Base-by-base conservation (phyloP, 2,888 invertebrate genomes). In the Trissolcus brochymenae region DNA sequence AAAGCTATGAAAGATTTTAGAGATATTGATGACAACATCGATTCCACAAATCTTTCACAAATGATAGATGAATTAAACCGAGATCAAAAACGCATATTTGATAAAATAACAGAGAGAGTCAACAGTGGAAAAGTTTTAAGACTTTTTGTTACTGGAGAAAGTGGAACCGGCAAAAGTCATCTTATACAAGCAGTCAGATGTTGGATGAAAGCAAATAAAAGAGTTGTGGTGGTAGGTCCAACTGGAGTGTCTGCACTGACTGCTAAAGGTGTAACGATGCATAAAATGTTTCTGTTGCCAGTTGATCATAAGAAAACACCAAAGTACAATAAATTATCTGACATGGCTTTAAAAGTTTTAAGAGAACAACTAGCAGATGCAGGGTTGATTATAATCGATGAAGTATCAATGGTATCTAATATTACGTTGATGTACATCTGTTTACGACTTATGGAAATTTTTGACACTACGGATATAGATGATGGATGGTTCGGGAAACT, bases 241-340 rank as follows among this genome's bases (percentile, higher is more conserved):
- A 86, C 86, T 40, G 86, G 85, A 25, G 83, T 86, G 40, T 84
- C 85, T 21, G 85, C 86, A 49, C 86, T 84, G 61, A 86, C 86
- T 77, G 80, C 86, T 17, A 79, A 84, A 55, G 85, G 85, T 54
- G 78, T 87, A 53, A 86, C 84, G 40, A 74, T 85, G 25, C 83
- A 86, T 68, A 81, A 41, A 41, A 41, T 41, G 4, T 56, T 56
- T 56, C 40, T 1, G n/a, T 51, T 51, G n/a, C 51, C 51, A 19
- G 2, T 4, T 17, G 51, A 51, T 19, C 21, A 51, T 51, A 6
- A 54, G 1, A 19, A 7, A 3, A 54, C 54, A 6, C 54, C 54
- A 1, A 82, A 83, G 56, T 86, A 84, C 78, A 80, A 59, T 55
- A 70, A 75, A 41, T 71, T 85, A 41, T 85, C 83, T 7, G 82